Evolutionary conservation across 2,113 vertebrate species (phyloP), one percentile per base, ranked within the genome.

Genomic region (Vimba vimba): DNA sequence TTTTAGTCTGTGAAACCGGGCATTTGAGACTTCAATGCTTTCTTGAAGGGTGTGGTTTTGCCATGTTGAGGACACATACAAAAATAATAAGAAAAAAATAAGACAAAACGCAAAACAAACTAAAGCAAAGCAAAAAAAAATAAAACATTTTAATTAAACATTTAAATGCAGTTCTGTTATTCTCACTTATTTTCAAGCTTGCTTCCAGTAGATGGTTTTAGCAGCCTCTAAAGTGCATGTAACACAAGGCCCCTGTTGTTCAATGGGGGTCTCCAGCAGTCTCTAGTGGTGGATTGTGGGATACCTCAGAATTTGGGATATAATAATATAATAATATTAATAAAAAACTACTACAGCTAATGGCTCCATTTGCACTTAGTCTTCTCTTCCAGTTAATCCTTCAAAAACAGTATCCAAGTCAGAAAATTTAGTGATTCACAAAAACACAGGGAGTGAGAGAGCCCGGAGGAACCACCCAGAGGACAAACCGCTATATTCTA

Each of bases 211-310:
- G 1, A 71, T 39, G 8, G 19, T 39, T 36, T 71, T 21, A 21
- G 9, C 33, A 71, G 10, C 33, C 68, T 71, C 33, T 43, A 45
- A 17, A 77, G 47, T 33, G n/a, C 25, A 27, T 57, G 17, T 36
- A 21, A 7, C 47, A 57, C 17, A 57, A 57, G 50, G 5, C 25
- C 21, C 12, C 60, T 68, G 23, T 25, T 25, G 55, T 43, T 43
- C 23, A 81, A 30, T 81, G 11, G 47, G 62, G 43, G 6, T 69
- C 62, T 45, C 64, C 64, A 69, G 80, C 64, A 55, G 45, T 69
- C 80, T 82, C 62, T 82, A 82, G 80, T 82, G 80, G 80, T 82
- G 64, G 25, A 82, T 7, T 81, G 79, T 80, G 79, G 59, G 39
- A 80, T 19, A 27, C 78, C 36, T 62, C 62, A 66, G 47, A 68